phyloP scores from a whole-genome alignment of 2,797 vertebrate species.

The Gambusia yucatana region DNA sequence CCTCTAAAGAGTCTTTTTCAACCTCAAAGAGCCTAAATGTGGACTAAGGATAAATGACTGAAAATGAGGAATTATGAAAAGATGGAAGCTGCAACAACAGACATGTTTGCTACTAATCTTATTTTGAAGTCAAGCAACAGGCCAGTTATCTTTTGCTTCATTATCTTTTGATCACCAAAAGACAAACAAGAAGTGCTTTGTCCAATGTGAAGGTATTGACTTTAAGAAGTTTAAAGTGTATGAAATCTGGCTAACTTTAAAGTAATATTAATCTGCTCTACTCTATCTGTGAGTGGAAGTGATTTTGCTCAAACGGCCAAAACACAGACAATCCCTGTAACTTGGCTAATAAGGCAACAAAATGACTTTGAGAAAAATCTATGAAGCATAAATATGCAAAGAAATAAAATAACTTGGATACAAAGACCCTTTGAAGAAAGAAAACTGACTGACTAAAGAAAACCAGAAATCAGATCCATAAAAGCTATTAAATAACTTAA shows the following conservation, averaged over 20 bases:
- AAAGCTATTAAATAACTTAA: too few relatives aligned
- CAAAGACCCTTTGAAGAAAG: too few relatives aligned
- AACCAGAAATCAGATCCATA: too few relatives aligned
- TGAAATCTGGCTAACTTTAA: background rate
- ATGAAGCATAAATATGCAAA: background rate
- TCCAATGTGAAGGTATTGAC: background rate
- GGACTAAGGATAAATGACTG: background rate
- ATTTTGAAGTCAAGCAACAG: background rate
- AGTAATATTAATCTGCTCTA: background rate
- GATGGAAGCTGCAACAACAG: background rate
- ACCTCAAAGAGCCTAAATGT: background rate
- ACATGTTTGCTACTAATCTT: background rate
- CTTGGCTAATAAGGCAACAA: background rate
- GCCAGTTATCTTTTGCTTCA: background rate
- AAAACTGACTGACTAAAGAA: background rate
- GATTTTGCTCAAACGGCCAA: too few relatives aligned
- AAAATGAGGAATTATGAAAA: background rate
- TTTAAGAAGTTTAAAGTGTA: background rate
- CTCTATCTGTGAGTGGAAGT: too few relatives aligned
- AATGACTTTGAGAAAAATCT: background rate
- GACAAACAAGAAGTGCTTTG: background rate
- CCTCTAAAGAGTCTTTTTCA: background rate
- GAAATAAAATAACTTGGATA: background rate
- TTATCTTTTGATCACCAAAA: background rate
- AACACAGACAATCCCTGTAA: background rate